Base-by-base conservation (phyloP, 2,797 vertebrate genomes). In the Sphenodon punctatus region DNA sequence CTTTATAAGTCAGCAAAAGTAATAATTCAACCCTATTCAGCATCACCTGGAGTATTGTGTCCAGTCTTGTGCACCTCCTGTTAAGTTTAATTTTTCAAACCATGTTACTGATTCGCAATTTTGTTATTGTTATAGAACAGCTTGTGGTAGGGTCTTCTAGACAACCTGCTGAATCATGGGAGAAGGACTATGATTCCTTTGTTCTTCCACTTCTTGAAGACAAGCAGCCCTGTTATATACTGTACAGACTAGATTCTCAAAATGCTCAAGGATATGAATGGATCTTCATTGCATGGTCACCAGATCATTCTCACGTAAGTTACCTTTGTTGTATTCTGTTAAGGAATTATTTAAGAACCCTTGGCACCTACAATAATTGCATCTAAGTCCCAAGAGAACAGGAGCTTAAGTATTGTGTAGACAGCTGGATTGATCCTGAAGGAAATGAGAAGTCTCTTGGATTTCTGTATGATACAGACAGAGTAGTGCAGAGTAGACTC, bases 181-280 rank as follows among this genome's bases (percentile, higher is more conserved):
- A 99, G 81, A 95, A 97, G 80, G 99, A 99, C 90, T 99, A 98
- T 13, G 98, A 99, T 63, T 87, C 95, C 42, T 95, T 97, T 79
- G 92, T 99, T 77, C 95, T 99, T 80, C 96, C 98, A 17, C 94
- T 97, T 67, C 95, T 99, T 36, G 97, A 99, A 80, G 97, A 98
- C 46, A 97, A 95, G 22, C 87, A 98, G 71, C 98, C 99, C 0
- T 98, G 97, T 89, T 99, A 99, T 72, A 88, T 99, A 90, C 95
- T 99, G 48, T 99, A 97, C 92, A 97, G 98, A 73, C 93, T 99
- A 95, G 99, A 99, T 94, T 97, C 98, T 78, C 95, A 95, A 71
- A 99, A 99, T 94, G 98, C 97, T 90, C 98, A 98, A 94, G 99
- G 98, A 80, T 97, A 97, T 59, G 98, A 99, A 88, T 99, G 99